Base-by-base conservation (phyloP, 2,797 vertebrate genomes). In the Eulemur rubriventer region DNA sequence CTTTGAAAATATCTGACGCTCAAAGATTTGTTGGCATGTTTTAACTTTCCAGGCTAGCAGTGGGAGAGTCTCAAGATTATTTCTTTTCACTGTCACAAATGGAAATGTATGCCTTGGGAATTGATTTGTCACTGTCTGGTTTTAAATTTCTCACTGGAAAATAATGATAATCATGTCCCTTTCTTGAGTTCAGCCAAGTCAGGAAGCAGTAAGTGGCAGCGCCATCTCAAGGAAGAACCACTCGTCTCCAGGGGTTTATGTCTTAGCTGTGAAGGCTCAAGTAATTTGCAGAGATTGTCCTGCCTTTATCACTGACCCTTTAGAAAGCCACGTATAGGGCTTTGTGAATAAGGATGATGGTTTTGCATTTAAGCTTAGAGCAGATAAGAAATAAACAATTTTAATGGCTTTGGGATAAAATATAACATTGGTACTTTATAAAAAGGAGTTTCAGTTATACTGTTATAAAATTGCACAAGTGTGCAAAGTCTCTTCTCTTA, bases 91-190 rank as follows among this genome's bases (percentile, higher is more conserved):
- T 73, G 85, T 94, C 57, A 33, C 63, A 38, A 91, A 89, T 35
- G 41, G 92, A 65, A 55, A 80, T 6, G 3, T 80, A 52, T 90
- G 65, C 50, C 30, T 55, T 89, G 46, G 91, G 79, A 96, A 78
- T 0, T 96, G 76, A 97, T 90, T 92, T 93, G 30, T n/a, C 94
- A 38, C 91, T 73, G 48, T 10, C 33, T 78, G 95, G 14, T 72
- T n/a, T 88, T 96, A 95, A 85, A 81, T 33, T 65, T 97, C n/a
- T 22, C 6, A 33, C 50, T 95, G 28, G 46, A 69, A 95, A 92
- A 97, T 73, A 30, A 70, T 38, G 10, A 87, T 72, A 63, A 75
- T 67, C 4, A 41, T 48, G 52, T 82, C 88, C 6, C 13, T 97
- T 95, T 57, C 86, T 76, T 59, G 83, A 43, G 46, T 26, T 94